These are phyloP conservation scores for Chesias legatella DNA, from an alignment of 2,888 invertebrate genomes.

Conservation along the genomic window DNA sequence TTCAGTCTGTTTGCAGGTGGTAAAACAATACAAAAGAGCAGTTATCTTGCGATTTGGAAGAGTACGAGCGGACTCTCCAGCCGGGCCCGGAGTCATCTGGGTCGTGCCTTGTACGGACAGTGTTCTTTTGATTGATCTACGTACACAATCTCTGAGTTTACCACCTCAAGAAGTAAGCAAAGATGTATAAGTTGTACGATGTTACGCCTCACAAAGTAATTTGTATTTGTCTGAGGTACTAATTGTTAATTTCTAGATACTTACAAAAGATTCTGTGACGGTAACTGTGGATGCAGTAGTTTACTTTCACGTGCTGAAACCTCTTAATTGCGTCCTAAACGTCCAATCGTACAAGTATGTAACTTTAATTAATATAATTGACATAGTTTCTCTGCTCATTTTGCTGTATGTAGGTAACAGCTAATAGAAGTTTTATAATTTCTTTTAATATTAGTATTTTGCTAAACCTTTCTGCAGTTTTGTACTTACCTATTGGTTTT, in stretches of 20 bases:
- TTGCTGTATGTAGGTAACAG: too few species aligned
- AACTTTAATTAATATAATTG: too few species aligned
- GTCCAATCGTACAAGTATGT: constrained; percentile 45
- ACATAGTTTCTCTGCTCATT: too few species aligned
- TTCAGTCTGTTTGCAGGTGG: constrained; percentile 61
- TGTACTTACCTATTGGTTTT: too few species aligned
- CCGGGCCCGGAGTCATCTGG: constrained; percentile 92
- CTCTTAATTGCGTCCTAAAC: constrained; percentile 82
- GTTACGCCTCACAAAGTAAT: too few species aligned
- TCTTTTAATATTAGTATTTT: too few species aligned
- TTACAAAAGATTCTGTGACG: constrained; percentile 91
- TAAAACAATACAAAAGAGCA: constrained; percentile 75
- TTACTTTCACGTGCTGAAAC: constrained; percentile 86
- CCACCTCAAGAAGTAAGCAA: constrained; percentile 91
- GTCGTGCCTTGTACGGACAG: constrained; percentile 93
- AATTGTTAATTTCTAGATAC: constrained; percentile 85
- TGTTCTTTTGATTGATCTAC: constrained; percentile 90
- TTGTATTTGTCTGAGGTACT: too few species aligned
- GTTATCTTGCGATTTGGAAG: constrained; percentile 79
- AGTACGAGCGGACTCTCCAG: constrained; percentile 55
- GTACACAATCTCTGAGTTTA: constrained; percentile 95
- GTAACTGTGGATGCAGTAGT: constrained; percentile 93
- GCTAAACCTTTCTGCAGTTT: too few species aligned
- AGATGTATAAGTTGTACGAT: too few species aligned
- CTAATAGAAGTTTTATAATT: too few species aligned